Conservation (phyloP, 2,888 invertebrate species). For the Cacoxenus indagator region DNA sequence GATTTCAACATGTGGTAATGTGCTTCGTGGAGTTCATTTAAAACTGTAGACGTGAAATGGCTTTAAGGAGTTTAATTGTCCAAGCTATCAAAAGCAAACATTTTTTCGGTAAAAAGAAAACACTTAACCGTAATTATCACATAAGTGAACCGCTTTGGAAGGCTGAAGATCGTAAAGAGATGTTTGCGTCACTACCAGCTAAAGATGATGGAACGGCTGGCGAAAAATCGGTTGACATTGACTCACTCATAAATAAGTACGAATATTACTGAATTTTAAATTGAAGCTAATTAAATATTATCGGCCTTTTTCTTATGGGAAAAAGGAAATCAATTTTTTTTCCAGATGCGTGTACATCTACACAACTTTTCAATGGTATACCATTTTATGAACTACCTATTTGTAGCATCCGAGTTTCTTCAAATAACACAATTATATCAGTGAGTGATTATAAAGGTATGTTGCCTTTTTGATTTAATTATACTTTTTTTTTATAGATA, state of each 20-base stretch:
- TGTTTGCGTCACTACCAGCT: conserved; percentile 73
- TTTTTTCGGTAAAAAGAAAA: too few species aligned
- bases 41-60: too few species aligned
- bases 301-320: background rate
- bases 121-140: too few species aligned
- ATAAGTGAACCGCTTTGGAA: conserved; percentile 61
- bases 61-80: too few species aligned
- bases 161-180: conserved; percentile 73
- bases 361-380: conserved; percentile 80
- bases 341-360: conserved; percentile 81
- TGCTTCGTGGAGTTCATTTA: too few species aligned
- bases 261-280: conserved; percentile 35
- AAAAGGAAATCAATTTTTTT: conserved; percentile 79
- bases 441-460: conserved; percentile 80
- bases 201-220: conserved; percentile 85
- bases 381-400: conserved; percentile 86
- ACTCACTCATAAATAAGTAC: conserved; percentile 76
- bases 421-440: conserved; percentile 90
- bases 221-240: conserved; percentile 80
- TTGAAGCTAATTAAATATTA: background rate
- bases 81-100: too few species aligned
- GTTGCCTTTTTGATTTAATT: background rate
- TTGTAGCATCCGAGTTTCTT: conserved; percentile 83
- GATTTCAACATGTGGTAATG: too few species aligned
- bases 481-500: background rate